Conservation (phyloP, 2,797 vertebrate species). For the Hylomyscus alleni region DNA sequence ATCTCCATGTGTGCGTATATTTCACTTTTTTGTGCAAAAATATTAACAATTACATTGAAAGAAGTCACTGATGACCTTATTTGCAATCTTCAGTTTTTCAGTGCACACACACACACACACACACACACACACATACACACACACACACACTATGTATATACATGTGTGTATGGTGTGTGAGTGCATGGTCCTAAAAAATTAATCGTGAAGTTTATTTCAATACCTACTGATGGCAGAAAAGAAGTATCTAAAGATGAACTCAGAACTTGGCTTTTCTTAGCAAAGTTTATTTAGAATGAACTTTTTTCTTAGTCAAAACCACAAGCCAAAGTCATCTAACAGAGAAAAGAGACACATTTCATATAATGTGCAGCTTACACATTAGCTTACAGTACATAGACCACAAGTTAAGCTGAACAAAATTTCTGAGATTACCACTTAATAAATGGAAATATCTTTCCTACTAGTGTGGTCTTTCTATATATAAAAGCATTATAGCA, state of each 20-base stretch:
- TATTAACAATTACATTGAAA: not conserved
- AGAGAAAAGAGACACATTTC: not conserved
- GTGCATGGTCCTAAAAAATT: not conserved
- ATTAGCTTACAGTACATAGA: not conserved
- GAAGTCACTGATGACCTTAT: not conserved
- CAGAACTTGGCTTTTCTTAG: not conserved
- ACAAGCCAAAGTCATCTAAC: not conserved
- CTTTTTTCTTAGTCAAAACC: not conserved
- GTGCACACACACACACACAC: not conserved
- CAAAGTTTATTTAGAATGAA: not conserved
- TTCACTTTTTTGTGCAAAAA: not conserved
- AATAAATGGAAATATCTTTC: not conserved
- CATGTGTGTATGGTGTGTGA: not conserved
- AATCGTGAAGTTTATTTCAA: not conserved
- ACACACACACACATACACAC: not conserved
- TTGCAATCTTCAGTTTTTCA: slow-evolving; percentile 24
- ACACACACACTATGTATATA: not conserved
- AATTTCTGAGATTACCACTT: slow-evolving; percentile 23
- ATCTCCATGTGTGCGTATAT: not conserved
- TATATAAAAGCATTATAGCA: not conserved
- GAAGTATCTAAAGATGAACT: not conserved
- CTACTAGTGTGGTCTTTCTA: not conserved
- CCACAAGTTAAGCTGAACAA: not conserved
- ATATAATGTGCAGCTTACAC: not conserved
- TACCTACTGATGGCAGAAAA: not conserved